Conservation (phyloP, 2,888 invertebrate genomes). For the Notodonta ziczac region DNA sequence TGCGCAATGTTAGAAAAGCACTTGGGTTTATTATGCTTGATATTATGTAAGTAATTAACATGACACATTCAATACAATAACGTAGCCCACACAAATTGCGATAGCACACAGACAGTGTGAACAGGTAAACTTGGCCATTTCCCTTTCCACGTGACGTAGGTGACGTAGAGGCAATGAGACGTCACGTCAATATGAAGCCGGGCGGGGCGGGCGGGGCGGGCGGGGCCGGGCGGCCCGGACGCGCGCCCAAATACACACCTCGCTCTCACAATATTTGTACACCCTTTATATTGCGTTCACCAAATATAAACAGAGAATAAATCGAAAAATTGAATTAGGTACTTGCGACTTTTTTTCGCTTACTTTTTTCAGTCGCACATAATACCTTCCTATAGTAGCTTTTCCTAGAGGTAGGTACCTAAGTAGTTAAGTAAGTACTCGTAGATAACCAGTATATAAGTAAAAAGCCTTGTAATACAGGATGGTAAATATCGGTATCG, state of each 20-base stretch:
- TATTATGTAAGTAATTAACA: too few species aligned
- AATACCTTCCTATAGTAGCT: too few species aligned
- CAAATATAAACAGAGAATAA: slow-evolving; percentile 21
- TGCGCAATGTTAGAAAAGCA: too few species aligned
- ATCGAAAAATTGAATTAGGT: slow-evolving; percentile 40
- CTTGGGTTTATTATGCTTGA: too few species aligned
- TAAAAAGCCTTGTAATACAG: too few species aligned
- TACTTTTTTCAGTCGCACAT: background rate
- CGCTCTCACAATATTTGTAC: slow-evolving; percentile 54
- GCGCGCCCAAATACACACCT: slow-evolving; percentile 47
- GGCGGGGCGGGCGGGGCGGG: slow-evolving; percentile 23
- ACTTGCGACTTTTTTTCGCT: background rate
- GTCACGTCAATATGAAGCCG: slow-evolving; percentile 45
- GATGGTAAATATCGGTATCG: too few species aligned
- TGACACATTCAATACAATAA: background rate
- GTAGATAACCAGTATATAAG: too few species aligned
- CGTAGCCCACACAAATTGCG: background rate
- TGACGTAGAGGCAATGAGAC: slow-evolving; percentile 28
- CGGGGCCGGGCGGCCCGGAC: slow-evolving; percentile 24
- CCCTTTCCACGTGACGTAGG: slow-evolving; percentile 31
- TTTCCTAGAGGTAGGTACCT: too few species aligned
- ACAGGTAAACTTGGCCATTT: slow-evolving; percentile 47
- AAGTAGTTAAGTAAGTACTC: too few species aligned
- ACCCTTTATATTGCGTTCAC: slow-evolving; percentile 42
- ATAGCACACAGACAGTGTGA: slow-evolving; percentile 13